Percentiles rank a stretch among this genome's conserved stretches.
Evolutionary conservation across 2,888 invertebrate genomes (phyloP).

Genomic region (Macaria liturata): DNA sequence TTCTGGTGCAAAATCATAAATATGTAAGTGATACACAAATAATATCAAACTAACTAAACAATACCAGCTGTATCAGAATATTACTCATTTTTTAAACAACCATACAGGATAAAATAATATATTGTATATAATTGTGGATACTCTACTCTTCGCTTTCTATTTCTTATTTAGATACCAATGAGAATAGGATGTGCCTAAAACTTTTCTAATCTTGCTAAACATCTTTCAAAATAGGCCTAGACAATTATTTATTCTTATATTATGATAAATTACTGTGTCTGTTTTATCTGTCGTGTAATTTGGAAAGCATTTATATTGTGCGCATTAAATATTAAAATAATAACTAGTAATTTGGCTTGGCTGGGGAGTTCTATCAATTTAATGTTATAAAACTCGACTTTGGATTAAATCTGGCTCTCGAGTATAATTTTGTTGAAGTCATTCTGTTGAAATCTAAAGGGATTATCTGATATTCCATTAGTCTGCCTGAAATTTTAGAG

Average conservation of each 20-base stretch:
- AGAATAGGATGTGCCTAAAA: constrained; percentile 29
- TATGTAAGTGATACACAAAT: too few species aligned
- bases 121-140: constrained; percentile 13
- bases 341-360: constrained; percentile 11
- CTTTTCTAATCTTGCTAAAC: constrained; percentile 37
- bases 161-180: constrained; percentile 44
- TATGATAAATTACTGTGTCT: constrained; percentile 12
- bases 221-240: constrained; percentile 39
- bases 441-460: constrained; percentile 5
- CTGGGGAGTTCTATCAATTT: constrained; percentile 6
- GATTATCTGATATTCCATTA: constrained; percentile 9
- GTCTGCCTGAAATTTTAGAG: constrained; percentile 8
- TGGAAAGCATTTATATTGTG: constrained; percentile 35
- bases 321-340: constrained; percentile 13
- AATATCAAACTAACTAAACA: too few species aligned
- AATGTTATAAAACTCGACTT: constrained; percentile 13
- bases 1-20: too few species aligned
- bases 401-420: constrained; percentile 6
- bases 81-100: too few species aligned
- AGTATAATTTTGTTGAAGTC: constrained; percentile 9
- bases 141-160: constrained; percentile 54
- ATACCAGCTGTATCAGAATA: too few species aligned
- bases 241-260: constrained; percentile 16
- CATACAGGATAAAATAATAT: too few species aligned
- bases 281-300: constrained; percentile 13